phyloP scores from a whole-genome alignment of 2,888 invertebrate genomes.

The Sminthurides aquaticus region DNA sequence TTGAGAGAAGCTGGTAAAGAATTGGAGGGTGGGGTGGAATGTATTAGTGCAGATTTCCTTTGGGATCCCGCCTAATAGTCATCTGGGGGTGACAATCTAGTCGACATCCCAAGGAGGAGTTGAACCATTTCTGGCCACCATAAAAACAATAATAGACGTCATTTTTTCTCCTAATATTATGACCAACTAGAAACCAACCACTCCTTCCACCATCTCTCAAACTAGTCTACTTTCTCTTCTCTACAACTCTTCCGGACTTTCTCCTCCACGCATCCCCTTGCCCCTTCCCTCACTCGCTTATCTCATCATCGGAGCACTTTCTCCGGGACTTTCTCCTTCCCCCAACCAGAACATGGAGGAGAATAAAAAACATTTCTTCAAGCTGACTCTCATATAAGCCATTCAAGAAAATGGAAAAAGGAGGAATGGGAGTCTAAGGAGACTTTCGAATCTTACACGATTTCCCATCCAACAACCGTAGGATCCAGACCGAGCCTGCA shows the following conservation, averaged over 20 bases:
- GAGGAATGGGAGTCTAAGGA: not conserved
- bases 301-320: not conserved
- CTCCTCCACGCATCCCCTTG: not conserved
- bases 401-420: not conserved
- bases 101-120: slow-evolving; percentile 11
- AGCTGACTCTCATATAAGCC: not conserved
- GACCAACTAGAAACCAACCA: slow-evolving; percentile 15
- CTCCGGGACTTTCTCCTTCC: not conserved
- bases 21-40: too few species aligned
- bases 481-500: too few species aligned
- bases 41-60: slow-evolving; percentile 19
- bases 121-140: slow-evolving; percentile 19
- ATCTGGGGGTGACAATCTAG: slow-evolving; percentile 24
- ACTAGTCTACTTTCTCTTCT: not conserved
- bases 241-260: not conserved
- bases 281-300: too few species aligned
- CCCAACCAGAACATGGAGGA: not conserved
- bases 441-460: too few species aligned
- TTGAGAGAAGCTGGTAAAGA: not conserved
- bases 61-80: slow-evolving; percentile 18
- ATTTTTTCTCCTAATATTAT: slow-evolving; percentile 22
- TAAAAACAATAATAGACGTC: slow-evolving; percentile 26
- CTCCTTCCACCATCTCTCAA: slow-evolving; percentile 5
- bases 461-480: too few species aligned
- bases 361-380: slow-evolving; percentile 2